A percentile compares a stretch with the other conserved stretches of the same genome.
Conservation (phyloP, 2,797 vertebrate genomes). For the Pipistrellus nathusii region DNA sequence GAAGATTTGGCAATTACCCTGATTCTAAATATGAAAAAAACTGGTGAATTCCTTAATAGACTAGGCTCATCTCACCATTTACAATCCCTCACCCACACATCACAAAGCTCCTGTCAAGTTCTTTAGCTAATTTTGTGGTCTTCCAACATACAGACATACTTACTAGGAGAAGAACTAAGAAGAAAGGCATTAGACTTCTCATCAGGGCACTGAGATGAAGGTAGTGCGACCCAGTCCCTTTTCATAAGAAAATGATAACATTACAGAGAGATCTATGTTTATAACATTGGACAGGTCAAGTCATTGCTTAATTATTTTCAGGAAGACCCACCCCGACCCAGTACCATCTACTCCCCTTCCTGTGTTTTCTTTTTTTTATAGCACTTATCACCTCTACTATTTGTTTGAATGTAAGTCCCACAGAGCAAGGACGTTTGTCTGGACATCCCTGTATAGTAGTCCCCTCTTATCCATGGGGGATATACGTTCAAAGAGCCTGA, state of each 20-base stretch:
- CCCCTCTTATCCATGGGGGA: background rate
- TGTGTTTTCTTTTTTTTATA: background rate
- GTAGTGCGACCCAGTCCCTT: background rate
- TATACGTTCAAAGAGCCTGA: background rate
- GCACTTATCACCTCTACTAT: background rate
- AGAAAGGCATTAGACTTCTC: background rate
- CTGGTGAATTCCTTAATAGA: background rate
- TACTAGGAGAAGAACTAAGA: background rate
- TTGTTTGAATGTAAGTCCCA: background rate
- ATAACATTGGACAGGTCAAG: background rate
- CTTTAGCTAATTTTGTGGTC: background rate
- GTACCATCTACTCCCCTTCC: background rate
- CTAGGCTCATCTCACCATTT: background rate
- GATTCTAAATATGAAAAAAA: background rate
- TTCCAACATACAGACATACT: background rate
- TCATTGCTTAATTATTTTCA: background rate
- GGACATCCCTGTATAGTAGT: background rate
- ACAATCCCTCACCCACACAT: background rate
- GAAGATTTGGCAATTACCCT: background rate
- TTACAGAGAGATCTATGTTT: background rate
- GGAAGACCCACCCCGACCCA: background rate
- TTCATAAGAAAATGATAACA: background rate
- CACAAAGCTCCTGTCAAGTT: background rate
- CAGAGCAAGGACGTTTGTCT: background rate
- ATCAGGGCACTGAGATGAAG: background rate